Conservation (phyloP, 2,888 invertebrate genomes). For the Hololepta plana region DNA sequence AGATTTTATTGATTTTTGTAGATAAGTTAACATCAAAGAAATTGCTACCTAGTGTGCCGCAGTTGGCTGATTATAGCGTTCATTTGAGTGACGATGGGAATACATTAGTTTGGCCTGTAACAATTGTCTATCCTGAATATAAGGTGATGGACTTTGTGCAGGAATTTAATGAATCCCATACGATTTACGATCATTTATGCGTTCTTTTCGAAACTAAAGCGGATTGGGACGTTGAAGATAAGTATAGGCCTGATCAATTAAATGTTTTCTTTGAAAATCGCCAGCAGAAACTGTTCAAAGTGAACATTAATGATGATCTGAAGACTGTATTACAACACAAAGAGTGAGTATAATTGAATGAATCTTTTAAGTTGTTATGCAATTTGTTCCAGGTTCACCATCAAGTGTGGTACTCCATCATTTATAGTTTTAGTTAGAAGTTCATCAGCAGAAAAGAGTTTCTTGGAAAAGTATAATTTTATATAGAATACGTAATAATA, state of each 20-base stretch:
- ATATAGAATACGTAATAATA: no score
- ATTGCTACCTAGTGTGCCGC: slow-evolving; percentile 44
- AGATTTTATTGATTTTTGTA: slow-evolving; percentile 9
- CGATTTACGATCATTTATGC: slow-evolving; percentile 40
- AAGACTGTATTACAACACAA: slow-evolving; percentile 38
- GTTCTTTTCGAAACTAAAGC: slow-evolving; percentile 50
- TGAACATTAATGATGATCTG: slow-evolving; percentile 30
- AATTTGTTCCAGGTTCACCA: slow-evolving; percentile 30
- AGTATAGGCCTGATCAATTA: slow-evolving; percentile 41
- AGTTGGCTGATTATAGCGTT: slow-evolving; percentile 44
- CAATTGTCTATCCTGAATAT: slow-evolving; percentile 79
- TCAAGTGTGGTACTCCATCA: slow-evolving; percentile 46
- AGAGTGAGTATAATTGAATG: slow-evolving; percentile 24
- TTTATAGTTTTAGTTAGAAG: slow-evolving; percentile 45
- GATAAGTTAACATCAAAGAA: slow-evolving; percentile 29
- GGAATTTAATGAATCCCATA: slow-evolving; percentile 54
- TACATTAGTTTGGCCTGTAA: slow-evolving; percentile 67
- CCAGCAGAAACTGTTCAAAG: slow-evolving; percentile 26
- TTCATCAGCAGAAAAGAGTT: no score
- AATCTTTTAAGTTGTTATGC: slow-evolving; percentile 4
- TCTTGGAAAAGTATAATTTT: no score
- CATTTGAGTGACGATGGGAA: slow-evolving; percentile 36
- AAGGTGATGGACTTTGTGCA: slow-evolving; percentile 74
- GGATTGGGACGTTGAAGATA: slow-evolving; percentile 49
- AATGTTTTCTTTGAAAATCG: slow-evolving; percentile 59